Evolutionary conservation across 2,113 vertebrate species (phyloP), one percentile per base, ranked within the genome.

Genomic region (Nesoenas mayeri): DNA sequence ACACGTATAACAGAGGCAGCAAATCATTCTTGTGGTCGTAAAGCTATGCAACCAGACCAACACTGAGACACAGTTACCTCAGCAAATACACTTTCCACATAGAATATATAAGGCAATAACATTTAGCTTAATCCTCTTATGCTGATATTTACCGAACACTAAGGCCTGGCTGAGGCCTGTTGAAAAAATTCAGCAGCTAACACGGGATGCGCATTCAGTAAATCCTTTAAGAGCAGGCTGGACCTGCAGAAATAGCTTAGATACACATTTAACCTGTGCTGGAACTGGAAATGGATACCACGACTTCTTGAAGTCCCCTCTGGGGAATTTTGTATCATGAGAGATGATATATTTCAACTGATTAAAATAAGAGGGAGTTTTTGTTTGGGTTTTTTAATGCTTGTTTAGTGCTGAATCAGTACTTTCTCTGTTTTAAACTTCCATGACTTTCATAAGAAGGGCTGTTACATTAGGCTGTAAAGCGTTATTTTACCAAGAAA

Each of bases 181-280:
- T 87, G 48, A 72, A 91, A 93, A 84, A 93, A 80, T 75, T 38
- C 57, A 72, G 38, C 29, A 75, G 48, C n/a, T 86, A 60, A 21
- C 12, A 57, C 3, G 64, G 25, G 18, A 82, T 34, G 8, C 8
- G 72, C 2, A 21, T 44, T 18, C 53, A 95, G 42, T 10, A 83
- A 34, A 64, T 15, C 15, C 62, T 74, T 44, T 28, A 67, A 79
- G 31, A 95, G n/a, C 8, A 79, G 47, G 71, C 0, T 58, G 4
- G 17, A 57, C 32, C 36, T 56, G 7, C 54, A 93, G 42, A 69
- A 89, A 67, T 12, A 72, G 21, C 25, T 77, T 83, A 79, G 38
- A 19, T 17, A 71, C 29, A 66, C 36, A 74, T 82, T 50, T 61
- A 86, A 89, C 12, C 31, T 67, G 26, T 7, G 66, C 17, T 75